Percentiles rank a stretch among this genome's conserved stretches.
phyloP scores from a whole-genome alignment of 2,888 invertebrate genomes.

The Epinotia demarniana region DNA sequence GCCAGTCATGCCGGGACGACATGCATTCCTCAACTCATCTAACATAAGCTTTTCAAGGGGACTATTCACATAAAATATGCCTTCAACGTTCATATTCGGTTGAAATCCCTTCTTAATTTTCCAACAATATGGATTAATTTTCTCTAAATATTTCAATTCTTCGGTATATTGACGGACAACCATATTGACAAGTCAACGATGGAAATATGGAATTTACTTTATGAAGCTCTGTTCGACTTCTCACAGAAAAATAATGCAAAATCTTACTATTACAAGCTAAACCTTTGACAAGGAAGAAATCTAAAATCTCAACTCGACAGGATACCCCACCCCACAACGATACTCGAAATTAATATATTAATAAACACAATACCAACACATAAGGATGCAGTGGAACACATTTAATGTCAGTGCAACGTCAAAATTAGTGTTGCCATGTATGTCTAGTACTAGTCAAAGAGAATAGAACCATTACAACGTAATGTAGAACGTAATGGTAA shows the following conservation, averaged over 20 bases:
- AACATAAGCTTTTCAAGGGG: constrained; percentile 97
- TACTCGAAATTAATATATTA: too few relatives aligned
- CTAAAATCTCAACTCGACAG: too few relatives aligned
- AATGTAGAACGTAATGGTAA: too few relatives aligned
- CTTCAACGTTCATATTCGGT: constrained; percentile 99
- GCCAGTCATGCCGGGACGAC: constrained; percentile 94
- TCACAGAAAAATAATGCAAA: not conserved
- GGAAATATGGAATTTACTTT: not conserved
- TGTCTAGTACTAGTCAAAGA: too few relatives aligned
- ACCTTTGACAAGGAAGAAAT: too few relatives aligned
- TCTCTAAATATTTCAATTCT: constrained; percentile 96
- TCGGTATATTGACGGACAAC: constrained; percentile 96
- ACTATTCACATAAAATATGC: constrained; percentile 97
- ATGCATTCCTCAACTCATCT: constrained; percentile 96
- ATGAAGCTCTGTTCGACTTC: not conserved
- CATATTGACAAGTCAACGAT: constrained; percentile 81
- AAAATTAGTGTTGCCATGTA: not conserved
- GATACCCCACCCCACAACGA: too few relatives aligned
- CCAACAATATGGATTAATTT: constrained; percentile 93
- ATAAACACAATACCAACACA: too few relatives aligned
- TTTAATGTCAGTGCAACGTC: too few relatives aligned
- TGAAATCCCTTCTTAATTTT: constrained; percentile 99
- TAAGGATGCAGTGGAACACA: too few relatives aligned
- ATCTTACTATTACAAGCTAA: too few relatives aligned
- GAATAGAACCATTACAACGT: too few relatives aligned